Evolutionary conservation across 2,888 invertebrate species (phyloP), one percentile per base, ranked within the genome.

Genomic region (Scotopteryx bipunctaria): DNA sequence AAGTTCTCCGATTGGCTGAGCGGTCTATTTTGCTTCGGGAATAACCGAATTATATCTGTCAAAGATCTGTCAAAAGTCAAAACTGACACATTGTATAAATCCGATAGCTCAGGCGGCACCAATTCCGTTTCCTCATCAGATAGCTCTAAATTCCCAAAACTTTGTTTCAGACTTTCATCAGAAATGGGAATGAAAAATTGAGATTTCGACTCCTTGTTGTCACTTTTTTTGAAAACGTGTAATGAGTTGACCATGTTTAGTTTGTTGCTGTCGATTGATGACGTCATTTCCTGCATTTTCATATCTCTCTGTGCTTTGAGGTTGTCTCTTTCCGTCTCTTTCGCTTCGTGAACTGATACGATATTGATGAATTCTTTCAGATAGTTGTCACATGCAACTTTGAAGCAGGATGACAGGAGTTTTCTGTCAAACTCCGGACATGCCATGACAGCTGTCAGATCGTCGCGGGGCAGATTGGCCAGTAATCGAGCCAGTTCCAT

Each of bases 1-100:
- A 88, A 89, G 57, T 84, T 89, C 46, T 91, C 91, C 0, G 91
- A 89, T 61, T 91, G 91, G 55, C 91, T 91, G 23, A 91, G 62
- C 8, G 91, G 91, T 35, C 91, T 59, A 32, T 76, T 86, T 47
- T 91, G 91, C 59, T 90, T 91, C 0, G 91, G 91, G 53, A 91
- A 91, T 21, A 90, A 42, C 11, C 83, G 65, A 2, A 88, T 77
- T 2, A 91, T 71, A 19, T 87, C 86, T 1, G 78, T 63, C 43
- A 91, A 59, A 1, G 78, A 78, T 59, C 85, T 90, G 57, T 91
- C 90, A 29, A 91, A 69, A 0, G 74, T 71, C 1, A 59, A 54
- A 14, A 83, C 13, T 9, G 86, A 75, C 1, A 73, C 67, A 57
- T 71, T 69, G 41, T 90, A 86, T 17, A 91, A 59, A 15, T 78